A percentile compares a stretch with the other conserved stretches of the same genome.
Evolutionary conservation across 2,888 invertebrate genomes (phyloP).

Genomic region (Flexamia atlantica): DNA sequence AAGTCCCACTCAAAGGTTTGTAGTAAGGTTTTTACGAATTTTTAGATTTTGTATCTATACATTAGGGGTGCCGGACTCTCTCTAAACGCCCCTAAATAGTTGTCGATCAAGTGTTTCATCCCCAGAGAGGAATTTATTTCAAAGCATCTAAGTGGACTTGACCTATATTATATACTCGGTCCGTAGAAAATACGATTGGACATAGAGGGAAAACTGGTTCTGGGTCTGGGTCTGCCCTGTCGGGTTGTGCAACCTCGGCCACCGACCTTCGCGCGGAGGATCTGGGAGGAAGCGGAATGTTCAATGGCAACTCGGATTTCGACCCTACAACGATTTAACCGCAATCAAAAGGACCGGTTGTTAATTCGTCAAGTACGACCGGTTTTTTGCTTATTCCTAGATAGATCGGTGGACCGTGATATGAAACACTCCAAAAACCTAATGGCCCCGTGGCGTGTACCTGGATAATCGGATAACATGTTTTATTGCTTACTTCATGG

Average conservation of each 20-base stretch:
- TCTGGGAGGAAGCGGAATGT: not conserved
- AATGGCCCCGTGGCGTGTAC: not conserved
- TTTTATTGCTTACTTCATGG: too few species aligned
- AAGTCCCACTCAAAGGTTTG: too few species aligned
- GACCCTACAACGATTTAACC: conserved; percentile 1
- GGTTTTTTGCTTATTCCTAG: conserved; percentile 13
- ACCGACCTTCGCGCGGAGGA: not conserved
- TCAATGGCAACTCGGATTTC: not conserved
- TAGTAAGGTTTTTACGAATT: too few species aligned
- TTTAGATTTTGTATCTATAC: too few species aligned
- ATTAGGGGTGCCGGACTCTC: too few species aligned
- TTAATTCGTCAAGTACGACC: not conserved
- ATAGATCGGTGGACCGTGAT: not conserved
- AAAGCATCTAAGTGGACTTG: conserved; percentile 10
- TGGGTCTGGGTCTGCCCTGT: not conserved
- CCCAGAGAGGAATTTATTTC: too few species aligned
- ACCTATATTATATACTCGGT: not conserved
- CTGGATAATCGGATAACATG: too few species aligned
- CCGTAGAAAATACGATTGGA: conserved; percentile 16
- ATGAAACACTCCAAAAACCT: not conserved
- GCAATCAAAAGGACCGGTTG: conserved; percentile 11
- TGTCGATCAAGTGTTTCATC: too few species aligned
- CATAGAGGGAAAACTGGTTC: conserved; percentile 25
- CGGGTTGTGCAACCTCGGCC: conserved; percentile 18
- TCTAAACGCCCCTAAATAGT: too few species aligned